These are phyloP conservation scores for Protophormia terraenovae DNA, from an alignment of 2,888 invertebrate species.

Conservation along the genomic window DNA sequence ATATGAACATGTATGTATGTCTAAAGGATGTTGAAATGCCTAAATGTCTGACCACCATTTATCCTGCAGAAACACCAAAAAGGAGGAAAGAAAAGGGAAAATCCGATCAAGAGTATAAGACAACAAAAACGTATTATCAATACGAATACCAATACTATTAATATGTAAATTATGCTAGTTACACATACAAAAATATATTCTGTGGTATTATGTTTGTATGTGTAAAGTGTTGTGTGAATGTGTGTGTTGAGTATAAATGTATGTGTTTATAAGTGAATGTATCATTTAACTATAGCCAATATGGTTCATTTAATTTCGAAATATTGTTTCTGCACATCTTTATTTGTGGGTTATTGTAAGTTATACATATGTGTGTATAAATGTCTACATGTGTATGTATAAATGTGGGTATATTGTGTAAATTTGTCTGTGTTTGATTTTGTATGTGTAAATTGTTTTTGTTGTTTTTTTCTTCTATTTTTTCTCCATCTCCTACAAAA, in stretches of 20 bases:
- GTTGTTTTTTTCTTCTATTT: not conserved
- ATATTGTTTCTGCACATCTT: conserved; percentile 28
- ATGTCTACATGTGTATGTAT: not conserved
- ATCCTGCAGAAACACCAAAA: not conserved
- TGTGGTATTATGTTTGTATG: not conserved
- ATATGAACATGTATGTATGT: not conserved
- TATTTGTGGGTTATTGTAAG: not conserved
- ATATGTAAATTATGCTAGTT: conserved; percentile 20
- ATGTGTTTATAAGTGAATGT: conserved; percentile 11
- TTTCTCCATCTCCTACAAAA: not conserved
- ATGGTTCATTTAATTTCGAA: conserved; percentile 54
- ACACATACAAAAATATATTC: not conserved
- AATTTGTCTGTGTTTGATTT: not conserved
- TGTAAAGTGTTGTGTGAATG: not conserved
- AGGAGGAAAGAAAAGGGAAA: not conserved
- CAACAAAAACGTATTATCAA: not conserved
- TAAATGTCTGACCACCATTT: conserved; percentile 21
- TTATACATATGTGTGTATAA: conserved; percentile 26
- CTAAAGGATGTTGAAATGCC: not conserved
- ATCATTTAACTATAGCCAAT: conserved; percentile 57
- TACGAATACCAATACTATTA: conserved; percentile 23
- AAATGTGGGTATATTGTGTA: not conserved
- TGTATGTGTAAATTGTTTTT: conserved; percentile 22
- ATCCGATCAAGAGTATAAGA: not conserved
- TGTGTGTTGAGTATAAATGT: not conserved